Conservation (phyloP, 2,888 invertebrate genomes). For the Meiosimyza platycephala region DNA sequence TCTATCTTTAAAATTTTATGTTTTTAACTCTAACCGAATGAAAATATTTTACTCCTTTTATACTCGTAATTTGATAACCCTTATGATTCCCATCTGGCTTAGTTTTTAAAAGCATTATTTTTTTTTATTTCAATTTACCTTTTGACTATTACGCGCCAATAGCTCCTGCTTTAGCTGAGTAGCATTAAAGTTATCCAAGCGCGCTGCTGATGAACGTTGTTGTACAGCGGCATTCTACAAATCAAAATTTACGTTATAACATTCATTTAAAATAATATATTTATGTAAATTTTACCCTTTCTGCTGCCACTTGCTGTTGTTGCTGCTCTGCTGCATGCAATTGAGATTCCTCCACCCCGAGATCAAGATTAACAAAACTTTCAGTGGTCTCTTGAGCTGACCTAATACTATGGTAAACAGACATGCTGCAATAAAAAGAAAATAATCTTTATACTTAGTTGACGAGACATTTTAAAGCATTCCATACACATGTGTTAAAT, state of each 20-base stretch:
- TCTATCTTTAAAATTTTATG: too few relatives aligned
- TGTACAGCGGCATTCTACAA: slow-evolving; percentile 41
- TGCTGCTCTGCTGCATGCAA: slow-evolving; percentile 35
- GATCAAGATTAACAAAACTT: slow-evolving; percentile 63
- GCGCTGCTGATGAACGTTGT: slow-evolving; percentile 48
- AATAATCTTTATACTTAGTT: too few relatives aligned
- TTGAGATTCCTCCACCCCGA: slow-evolving; percentile 52
- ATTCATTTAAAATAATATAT: not conserved
- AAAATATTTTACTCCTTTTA: too few relatives aligned
- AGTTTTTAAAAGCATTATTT: not conserved
- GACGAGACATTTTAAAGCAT: too few relatives aligned
- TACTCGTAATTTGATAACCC: too few relatives aligned
- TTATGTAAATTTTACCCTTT: not conserved
- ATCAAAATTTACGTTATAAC: slow-evolving; percentile 7
- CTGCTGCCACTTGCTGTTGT: slow-evolving; percentile 32
- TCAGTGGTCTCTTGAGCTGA: slow-evolving; percentile 59
- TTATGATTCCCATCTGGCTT: too few relatives aligned
- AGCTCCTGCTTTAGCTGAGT: slow-evolving; percentile 61
- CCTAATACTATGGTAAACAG: slow-evolving; percentile 67
- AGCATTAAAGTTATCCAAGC: slow-evolving; percentile 57
- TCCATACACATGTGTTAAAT: too few relatives aligned
- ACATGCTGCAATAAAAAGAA: slow-evolving; percentile 60
- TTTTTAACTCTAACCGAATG: too few relatives aligned
- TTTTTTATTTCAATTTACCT: slow-evolving; percentile 51
- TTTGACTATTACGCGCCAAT: slow-evolving; percentile 61